Evolutionary conservation across 2,888 invertebrate species (phyloP), one percentile per base, ranked within the genome.

Genomic region (Linnaemya tessellans): DNA sequence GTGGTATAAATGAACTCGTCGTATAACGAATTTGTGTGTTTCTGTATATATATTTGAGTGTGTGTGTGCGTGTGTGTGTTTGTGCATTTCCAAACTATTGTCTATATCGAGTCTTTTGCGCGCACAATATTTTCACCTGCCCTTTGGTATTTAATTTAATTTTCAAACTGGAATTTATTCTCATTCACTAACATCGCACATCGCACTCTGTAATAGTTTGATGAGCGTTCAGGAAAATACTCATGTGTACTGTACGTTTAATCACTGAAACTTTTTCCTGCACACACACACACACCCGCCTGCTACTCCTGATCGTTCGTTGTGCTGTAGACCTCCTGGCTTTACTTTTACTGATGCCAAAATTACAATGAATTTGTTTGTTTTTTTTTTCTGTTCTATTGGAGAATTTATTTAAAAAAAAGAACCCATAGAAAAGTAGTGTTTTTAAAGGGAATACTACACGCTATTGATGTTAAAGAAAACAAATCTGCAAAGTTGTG

Each of bases 141-240:
- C 65, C 84, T 80, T 80, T 84, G 77, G 46, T 77, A 80, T 80
- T 84, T 84, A 80, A 80, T 84, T 80, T 84, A 80, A 80, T 84
- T 84, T 77, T 80, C 70, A 84, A 80, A 80, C 73, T 62, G 80
- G 43, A 58, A 77, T 80, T 77, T 80, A 70, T 73, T 51, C 41
- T 60, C 51, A 35, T 65, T 41, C 30, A n/a, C 65, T 77, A 35
- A 64, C 67, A 41, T 11, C 38, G 15, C 62, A 18, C 22, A n/a
- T 15, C 30, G 5, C 30, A 18, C 20, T 67, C n/a, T 58, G 11
- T 38, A 22, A 41, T 25, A 68, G 49, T 49, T 46, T 78, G 77
- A 22, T 20, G 46, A 60, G 74, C 22, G 9, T 20, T 64, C 74
- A 38, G 74, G 22, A 0, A 22, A 41, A 74, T 51, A 35, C 22